Percentiles rank a stretch among this genome's conserved stretches.
Evolutionary conservation across 1,140 invertebrate species (phyloP).

Genomic region (Drosophila sp.): DNA sequence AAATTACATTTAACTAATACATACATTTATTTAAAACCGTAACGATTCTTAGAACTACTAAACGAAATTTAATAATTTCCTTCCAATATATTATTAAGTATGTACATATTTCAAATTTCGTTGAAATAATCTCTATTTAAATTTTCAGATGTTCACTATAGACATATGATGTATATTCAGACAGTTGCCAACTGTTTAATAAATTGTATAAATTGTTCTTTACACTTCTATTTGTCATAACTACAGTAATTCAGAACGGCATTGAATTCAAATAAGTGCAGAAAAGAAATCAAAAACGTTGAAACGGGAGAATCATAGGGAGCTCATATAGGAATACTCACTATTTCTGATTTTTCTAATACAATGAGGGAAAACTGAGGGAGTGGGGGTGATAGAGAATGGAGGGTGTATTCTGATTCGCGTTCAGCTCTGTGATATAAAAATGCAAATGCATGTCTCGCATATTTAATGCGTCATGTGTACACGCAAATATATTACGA

Average conservation of each 20-base stretch:
- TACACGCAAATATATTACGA: conserved; percentile 36
- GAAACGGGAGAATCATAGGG: background rate
- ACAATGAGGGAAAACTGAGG: conserved; percentile 12
- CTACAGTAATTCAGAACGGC: conserved; percentile 53
- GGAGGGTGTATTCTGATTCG: conserved; percentile 17
- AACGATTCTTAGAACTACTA: too few species aligned
- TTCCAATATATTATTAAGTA: too few species aligned
- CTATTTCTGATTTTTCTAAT: conserved; percentile 53
- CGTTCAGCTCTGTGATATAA: conserved; percentile 47
- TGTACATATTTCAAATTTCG: too few species aligned
- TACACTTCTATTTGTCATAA: conserved; percentile 32
- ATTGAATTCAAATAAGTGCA: conserved; percentile 57
- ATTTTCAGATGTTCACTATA: too few species aligned
- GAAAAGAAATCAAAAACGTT: conserved; percentile 53
- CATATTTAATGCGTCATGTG: conserved; percentile 68
- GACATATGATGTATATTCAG: too few species aligned
- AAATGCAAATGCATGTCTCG: conserved; percentile 74
- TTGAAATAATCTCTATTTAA: too few species aligned
- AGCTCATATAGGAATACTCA: conserved; percentile 25
- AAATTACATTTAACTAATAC: too few species aligned
- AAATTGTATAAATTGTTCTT: background rate
- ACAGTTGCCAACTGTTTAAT: background rate
- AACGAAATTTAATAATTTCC: too few species aligned
- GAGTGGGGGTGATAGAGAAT: background rate
- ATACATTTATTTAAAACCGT: too few species aligned